Evolutionary conservation across 1,140 invertebrate species (phyloP).

Genomic region (Helicoverpa armigera): DNA sequence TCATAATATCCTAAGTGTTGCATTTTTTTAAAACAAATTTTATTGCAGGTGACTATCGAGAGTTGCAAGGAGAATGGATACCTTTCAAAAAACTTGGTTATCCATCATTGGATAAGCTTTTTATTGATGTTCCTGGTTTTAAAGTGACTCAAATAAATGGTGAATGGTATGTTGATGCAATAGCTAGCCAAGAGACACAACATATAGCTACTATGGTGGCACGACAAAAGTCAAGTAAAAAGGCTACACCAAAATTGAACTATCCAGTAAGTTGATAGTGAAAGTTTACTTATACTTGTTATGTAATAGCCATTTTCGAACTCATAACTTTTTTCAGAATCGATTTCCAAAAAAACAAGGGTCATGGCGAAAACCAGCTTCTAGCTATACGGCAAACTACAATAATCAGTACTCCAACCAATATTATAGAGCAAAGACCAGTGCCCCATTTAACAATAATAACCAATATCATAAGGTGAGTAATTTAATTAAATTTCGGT

Average conservation of each 20-base stretch:
- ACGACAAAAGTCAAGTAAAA: constrained; percentile 86
- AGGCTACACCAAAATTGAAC: constrained; percentile 74
- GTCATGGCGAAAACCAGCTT: constrained; percentile 77
- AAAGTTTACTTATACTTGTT: background rate
- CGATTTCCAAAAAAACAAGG: constrained; percentile 80
- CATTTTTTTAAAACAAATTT: constrained; percentile 12
- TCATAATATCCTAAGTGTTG: too few relatives aligned
- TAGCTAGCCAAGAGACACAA: constrained; percentile 85
- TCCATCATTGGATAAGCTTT: constrained; percentile 85
- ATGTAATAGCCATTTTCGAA: background rate
- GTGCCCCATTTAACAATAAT: constrained; percentile 69
- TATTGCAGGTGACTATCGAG: constrained; percentile 85
- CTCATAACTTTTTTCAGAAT: constrained; percentile 66
- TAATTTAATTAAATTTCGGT: background rate
- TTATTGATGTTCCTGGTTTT: constrained; percentile 86
- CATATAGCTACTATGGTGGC: constrained; percentile 88
- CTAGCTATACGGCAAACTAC: constrained; percentile 69
- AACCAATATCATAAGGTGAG: constrained; percentile 57
- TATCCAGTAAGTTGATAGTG: constrained; percentile 71
- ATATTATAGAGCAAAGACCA: constrained; percentile 75
- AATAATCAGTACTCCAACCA: constrained; percentile 77
- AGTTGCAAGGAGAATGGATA: constrained; percentile 87
- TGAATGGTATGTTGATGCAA: constrained; percentile 86
- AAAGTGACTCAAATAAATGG: constrained; percentile 78
- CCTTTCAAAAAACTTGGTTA: constrained; percentile 88